phyloP scores from a whole-genome alignment of 2,888 invertebrate species.

The Pammene fasciana region DNA sequence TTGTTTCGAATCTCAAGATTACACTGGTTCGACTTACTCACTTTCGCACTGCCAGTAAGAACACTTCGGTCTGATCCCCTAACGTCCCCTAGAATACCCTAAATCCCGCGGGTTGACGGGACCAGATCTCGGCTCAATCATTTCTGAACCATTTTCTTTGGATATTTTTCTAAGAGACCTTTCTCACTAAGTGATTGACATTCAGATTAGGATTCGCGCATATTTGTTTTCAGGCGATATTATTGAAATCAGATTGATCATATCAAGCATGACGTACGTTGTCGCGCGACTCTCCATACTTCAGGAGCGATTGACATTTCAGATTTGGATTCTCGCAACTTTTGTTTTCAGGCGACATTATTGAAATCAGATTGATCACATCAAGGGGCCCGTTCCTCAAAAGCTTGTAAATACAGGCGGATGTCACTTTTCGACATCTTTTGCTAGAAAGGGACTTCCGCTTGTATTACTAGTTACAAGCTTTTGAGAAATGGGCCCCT shows the following conservation, averaged over 20 bases:
- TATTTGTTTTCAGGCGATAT: neutral
- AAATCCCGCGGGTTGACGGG: conserved; percentile 18
- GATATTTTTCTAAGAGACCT: conserved; percentile 22
- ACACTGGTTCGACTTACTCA: neutral
- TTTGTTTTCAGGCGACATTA: no score
- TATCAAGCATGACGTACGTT: no score
- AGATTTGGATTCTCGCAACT: no score
- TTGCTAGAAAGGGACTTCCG: no score
- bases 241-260: neutral
- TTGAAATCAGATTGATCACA: no score
- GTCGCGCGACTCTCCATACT: no score
- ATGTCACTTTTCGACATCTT: no score
- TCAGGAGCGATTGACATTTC: no score
- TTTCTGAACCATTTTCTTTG: conserved; percentile 33
- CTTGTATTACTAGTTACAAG: no score
- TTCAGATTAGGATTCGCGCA: neutral
- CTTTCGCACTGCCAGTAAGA: neutral
- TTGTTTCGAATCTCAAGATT: neutral
- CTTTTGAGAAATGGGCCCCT: no score
- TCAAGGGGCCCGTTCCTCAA: no score
- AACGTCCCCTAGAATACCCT: conserved; percentile 30
- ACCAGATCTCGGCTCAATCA: conserved; percentile 23
- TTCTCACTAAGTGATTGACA: neutral
- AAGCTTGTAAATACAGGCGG: no score
- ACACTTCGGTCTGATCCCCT: conserved; percentile 21